These are phyloP conservation scores for Zosterops pallidus DNA, from an alignment of 2,113 vertebrate species.

Conservation along the genomic window DNA sequence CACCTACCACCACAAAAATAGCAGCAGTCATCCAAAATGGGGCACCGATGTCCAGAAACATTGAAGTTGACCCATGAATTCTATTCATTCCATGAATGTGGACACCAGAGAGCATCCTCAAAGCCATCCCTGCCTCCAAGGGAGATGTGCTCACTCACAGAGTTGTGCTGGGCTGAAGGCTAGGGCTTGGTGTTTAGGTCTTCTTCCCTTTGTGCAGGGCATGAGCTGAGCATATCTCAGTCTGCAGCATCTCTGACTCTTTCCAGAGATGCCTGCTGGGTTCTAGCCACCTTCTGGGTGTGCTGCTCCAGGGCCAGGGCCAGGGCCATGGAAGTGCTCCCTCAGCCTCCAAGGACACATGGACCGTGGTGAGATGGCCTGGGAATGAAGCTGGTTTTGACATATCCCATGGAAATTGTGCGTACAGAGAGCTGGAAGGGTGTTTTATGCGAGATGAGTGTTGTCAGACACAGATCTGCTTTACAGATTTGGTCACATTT, in stretches of 20 bases:
- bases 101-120: not conserved
- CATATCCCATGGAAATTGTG: not conserved
- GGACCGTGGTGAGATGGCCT: fast-evolving
- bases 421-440: not conserved
- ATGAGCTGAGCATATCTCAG: not conserved
- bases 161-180: not conserved
- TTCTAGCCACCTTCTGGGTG: not conserved
- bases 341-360: not conserved
- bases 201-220: not conserved
- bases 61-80: not conserved
- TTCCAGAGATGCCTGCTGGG: not conserved
- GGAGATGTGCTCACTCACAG: not conserved
- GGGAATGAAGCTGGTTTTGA: not conserved
- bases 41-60: not conserved
- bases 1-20: not conserved
- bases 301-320: not conserved
- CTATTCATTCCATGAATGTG: no score
- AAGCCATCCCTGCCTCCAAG: not conserved
- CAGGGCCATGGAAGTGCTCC: not conserved
- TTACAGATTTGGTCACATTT: not conserved
- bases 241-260: not conserved
- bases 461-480: not conserved
- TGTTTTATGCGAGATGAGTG: not conserved
- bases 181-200: not conserved
- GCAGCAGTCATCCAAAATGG: not conserved